Conservation (phyloP, 1,140 invertebrate species). For the Lethrus apterus region DNA sequence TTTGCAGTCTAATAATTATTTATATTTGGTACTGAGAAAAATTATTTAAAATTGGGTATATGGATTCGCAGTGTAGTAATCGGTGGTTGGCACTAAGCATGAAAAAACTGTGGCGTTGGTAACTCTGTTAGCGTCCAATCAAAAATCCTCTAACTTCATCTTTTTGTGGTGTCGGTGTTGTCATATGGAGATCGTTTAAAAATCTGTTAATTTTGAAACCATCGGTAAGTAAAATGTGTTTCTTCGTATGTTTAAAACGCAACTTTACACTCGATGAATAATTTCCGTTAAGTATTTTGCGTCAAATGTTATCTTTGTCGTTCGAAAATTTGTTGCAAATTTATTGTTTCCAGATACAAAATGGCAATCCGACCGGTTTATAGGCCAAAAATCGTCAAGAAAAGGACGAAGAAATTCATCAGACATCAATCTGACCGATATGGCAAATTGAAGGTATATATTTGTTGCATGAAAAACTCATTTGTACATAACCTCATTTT, state of each 20-base stretch:
- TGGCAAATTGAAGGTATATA: constrained; percentile 82
- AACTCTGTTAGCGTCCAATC: not conserved
- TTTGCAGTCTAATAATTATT: too few relatives aligned
- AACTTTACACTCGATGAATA: too few relatives aligned
- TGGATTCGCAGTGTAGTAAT: too few relatives aligned
- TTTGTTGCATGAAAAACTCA: not conserved
- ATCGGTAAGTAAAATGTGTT: constrained; percentile 1
- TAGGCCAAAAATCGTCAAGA: constrained; percentile 87
- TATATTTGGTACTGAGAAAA: too few relatives aligned
- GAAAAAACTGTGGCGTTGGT: not conserved
- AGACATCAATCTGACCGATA: constrained; percentile 96
- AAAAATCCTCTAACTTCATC: constrained; percentile 6
- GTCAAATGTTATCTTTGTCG: too few relatives aligned
- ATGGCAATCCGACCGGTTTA: constrained; percentile 82
- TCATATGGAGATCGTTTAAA: not conserved
- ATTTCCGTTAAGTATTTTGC: too few relatives aligned
- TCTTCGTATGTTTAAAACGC: too few relatives aligned
- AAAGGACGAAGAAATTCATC: constrained; percentile 93
- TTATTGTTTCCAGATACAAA: constrained; percentile 10
- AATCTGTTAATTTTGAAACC: constrained; percentile 3
- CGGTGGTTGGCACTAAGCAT: too few relatives aligned
- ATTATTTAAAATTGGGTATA: too few relatives aligned
- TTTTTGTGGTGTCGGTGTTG: not conserved
- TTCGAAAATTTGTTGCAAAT: too few relatives aligned
- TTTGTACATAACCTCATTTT: constrained; percentile 31